Conservation (phyloP, 2,797 vertebrate genomes). For the Neomorphus geoffroyi region DNA sequence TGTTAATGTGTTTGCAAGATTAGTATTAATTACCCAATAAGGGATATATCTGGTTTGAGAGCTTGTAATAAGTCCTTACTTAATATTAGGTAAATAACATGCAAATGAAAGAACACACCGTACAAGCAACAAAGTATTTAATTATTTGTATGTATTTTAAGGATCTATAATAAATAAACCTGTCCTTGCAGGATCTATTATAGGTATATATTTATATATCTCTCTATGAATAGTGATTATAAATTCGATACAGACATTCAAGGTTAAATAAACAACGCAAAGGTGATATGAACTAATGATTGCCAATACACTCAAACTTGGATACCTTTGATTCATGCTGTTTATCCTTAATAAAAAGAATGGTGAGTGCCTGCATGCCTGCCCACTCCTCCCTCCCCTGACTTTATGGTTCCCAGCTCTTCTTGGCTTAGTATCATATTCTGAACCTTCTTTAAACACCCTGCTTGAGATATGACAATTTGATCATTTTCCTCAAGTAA, state of each 20-base stretch:
- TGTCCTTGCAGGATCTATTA: background rate
- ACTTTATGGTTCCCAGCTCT: background rate
- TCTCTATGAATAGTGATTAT: background rate
- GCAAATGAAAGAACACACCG: slow-evolving; percentile 9
- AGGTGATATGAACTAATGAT: background rate
- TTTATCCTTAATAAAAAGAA: background rate
- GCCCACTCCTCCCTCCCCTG: too few relatives aligned
- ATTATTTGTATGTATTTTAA: slow-evolving; percentile 1
- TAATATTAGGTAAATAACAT: slow-evolving; percentile 40
- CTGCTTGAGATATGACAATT: background rate
- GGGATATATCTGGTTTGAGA: slow-evolving; percentile 47
- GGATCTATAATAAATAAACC: background rate
- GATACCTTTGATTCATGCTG: background rate
- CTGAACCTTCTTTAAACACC: background rate
- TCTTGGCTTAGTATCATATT: background rate
- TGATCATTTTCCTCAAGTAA: background rate
- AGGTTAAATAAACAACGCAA: background rate
- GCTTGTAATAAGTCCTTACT: slow-evolving; percentile 31
- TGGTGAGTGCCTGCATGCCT: background rate
- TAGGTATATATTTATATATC: background rate
- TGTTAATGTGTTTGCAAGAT: slow-evolving; percentile 66
- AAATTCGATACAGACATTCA: background rate
- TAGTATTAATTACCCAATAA: slow-evolving; percentile 59
- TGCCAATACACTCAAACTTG: background rate
- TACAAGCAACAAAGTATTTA: background rate